Conservation (phyloP, 2,888 invertebrate species). For the Ganaspis brasiliensis region DNA sequence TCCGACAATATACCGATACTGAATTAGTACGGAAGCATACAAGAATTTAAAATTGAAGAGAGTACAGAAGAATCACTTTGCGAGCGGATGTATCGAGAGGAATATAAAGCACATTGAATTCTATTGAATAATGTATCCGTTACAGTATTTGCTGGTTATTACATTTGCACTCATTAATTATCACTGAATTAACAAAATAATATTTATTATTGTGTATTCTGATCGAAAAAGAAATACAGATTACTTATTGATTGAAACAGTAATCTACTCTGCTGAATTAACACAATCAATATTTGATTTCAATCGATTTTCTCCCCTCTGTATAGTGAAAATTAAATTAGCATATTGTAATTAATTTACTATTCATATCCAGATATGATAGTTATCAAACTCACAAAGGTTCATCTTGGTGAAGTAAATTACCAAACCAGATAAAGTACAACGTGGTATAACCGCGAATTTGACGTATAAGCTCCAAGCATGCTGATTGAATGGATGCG, state of each 20-base stretch:
- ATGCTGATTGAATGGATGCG: slow-evolving; percentile 74
- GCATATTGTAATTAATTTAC: slow-evolving; percentile 19
- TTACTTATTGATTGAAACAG: background rate
- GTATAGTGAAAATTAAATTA: slow-evolving; percentile 21
- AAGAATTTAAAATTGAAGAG: slow-evolving; percentile 22
- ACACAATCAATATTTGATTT: background rate
- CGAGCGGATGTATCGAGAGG: background rate
- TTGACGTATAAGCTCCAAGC: slow-evolving; percentile 62
- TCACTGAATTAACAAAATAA: background rate
- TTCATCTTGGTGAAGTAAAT: slow-evolving; percentile 47
- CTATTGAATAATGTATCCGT: background rate
- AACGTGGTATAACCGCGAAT: slow-evolving; percentile 61
- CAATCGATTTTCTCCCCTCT: background rate
- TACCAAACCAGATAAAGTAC: slow-evolving; percentile 52
- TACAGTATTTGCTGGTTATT: no score
- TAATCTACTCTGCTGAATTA: background rate
- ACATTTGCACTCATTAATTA: no score
- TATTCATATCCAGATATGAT: slow-evolving; percentile 16
- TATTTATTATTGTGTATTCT: no score
- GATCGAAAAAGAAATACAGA: no score
- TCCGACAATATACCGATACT: slow-evolving; percentile 58
- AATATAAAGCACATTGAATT: background rate
- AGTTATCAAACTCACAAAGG: slow-evolving; percentile 37
- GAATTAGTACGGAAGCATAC: slow-evolving; percentile 32
- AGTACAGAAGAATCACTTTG: slow-evolving; percentile 34